phyloP scores from a whole-genome alignment of 2,797 vertebrate genomes.

The Xenops minutus region DNA sequence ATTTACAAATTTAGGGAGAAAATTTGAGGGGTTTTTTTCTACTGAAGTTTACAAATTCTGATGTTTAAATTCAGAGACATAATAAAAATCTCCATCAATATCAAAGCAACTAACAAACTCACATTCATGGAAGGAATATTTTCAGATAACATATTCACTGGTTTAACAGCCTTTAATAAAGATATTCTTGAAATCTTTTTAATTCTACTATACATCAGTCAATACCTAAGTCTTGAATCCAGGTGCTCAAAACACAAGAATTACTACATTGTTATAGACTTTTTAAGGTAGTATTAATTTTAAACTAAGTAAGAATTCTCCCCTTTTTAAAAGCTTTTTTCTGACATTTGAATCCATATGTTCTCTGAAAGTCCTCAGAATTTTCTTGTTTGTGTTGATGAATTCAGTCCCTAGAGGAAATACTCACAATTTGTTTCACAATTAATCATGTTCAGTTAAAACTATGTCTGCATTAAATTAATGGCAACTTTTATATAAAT shows the following conservation, averaged over 20 bases:
- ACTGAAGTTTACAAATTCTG: neutral
- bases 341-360: neutral
- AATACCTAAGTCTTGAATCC: neutral
- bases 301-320: neutral
- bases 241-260: neutral
- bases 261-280: neutral
- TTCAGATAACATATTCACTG: neutral
- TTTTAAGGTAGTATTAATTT: neutral
- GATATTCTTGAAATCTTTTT: neutral
- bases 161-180: neutral
- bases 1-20: neutral
- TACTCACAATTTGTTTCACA: neutral
- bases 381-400: neutral
- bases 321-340: neutral
- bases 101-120: neutral
- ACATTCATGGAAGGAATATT: neutral
- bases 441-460: conserved; percentile 46
- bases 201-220: neutral
- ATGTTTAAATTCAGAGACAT: neutral
- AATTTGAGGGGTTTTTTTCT: neutral
- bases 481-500: conserved; percentile 42
- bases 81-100: neutral
- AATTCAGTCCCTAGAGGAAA: conserved; percentile 27
- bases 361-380: neutral
- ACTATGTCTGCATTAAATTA: conserved; percentile 40